phyloP scores from a whole-genome alignment of 1,140 invertebrate species.

The Nasonia vitripennis region DNA sequence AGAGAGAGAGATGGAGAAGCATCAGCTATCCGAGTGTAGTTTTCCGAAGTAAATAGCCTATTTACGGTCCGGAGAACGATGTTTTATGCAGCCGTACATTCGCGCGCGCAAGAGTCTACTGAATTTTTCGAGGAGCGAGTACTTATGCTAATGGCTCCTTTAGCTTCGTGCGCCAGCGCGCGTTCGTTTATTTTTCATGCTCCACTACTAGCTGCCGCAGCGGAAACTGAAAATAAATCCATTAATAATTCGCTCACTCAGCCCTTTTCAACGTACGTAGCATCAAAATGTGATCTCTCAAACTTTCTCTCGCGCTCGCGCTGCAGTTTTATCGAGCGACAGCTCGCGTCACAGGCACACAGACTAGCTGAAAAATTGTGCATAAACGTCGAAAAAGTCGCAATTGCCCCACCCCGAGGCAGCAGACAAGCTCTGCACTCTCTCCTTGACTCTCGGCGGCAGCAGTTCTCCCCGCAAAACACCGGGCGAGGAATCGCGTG shows the following conservation, averaged over 20 bases:
- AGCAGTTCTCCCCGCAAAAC: conserved; percentile 12
- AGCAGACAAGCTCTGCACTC: background rate
- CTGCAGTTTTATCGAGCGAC: conserved; percentile 1
- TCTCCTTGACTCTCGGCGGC: conserved; percentile 12
- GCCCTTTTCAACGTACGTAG: background rate
- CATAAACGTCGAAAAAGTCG: background rate
- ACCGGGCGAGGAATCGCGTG: conserved; percentile 41
- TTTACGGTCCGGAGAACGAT: background rate
- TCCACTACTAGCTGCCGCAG: background rate
- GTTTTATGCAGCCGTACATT: background rate
- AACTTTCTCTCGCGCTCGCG: background rate
- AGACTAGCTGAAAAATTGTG: background rate
- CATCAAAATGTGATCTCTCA: background rate
- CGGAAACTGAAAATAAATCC: background rate
- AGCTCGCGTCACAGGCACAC: background rate
- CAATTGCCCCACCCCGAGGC: background rate
- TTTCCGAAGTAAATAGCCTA: background rate
- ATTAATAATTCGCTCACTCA: background rate
- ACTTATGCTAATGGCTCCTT: conserved; percentile 1
- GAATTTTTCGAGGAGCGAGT: background rate
- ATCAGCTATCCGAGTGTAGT: background rate
- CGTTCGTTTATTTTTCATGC: background rate
- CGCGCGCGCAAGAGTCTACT: background rate
- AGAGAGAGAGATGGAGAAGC: background rate
- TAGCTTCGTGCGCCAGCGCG: background rate